Conservation (phyloP, 2,113 vertebrate genomes). For the Helogale parvula region DNA sequence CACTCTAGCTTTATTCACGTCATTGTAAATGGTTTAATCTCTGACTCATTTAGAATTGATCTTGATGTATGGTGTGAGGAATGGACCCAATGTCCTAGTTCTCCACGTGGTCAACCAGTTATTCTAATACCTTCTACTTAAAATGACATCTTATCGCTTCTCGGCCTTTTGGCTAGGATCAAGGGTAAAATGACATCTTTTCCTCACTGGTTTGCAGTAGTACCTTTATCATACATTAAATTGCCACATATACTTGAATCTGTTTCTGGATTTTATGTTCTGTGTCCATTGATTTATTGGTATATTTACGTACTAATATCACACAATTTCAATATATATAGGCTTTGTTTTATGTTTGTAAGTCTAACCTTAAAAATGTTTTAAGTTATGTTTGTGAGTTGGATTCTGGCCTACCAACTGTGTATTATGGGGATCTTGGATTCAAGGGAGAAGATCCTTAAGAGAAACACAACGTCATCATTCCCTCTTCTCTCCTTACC, state of each 20-base stretch:
- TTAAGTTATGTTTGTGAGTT: background rate
- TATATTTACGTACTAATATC: background rate
- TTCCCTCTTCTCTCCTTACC: background rate
- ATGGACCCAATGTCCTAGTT: background rate
- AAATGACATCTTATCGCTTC: background rate
- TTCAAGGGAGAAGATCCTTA: background rate
- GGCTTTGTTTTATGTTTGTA: background rate
- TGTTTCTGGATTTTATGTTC: conserved; percentile 34
- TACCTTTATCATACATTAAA: background rate
- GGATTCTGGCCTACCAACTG: background rate
- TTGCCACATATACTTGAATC: background rate
- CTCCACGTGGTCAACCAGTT: background rate
- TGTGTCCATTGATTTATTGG: background rate
- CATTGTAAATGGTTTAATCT: background rate
- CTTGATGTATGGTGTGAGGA: background rate
- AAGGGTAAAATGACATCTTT: background rate
- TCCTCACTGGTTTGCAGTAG: background rate
- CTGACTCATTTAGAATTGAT: background rate
- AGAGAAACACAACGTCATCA: background rate
- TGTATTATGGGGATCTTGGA: background rate
- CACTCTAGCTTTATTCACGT: too few relatives aligned
- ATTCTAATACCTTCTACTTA: background rate
- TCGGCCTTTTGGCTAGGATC: too few relatives aligned
- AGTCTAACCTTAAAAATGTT: background rate
- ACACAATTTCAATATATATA: background rate